Conservation (phyloP, 1,140 invertebrate species). For the Chrysomallon squamiferum region DNA sequence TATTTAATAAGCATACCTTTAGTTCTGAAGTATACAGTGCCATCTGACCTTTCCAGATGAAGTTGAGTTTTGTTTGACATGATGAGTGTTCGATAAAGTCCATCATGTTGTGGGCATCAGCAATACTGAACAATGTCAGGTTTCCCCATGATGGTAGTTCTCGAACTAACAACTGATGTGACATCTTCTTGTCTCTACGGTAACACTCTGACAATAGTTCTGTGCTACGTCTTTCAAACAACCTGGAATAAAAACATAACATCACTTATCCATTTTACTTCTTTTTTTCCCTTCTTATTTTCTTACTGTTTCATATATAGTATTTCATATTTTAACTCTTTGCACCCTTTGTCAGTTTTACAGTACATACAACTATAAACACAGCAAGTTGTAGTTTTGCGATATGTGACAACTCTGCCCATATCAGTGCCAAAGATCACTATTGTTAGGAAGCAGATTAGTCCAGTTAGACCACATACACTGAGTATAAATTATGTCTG, state of each 20-base stretch:
- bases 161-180: constrained; percentile 45
- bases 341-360: neutral
- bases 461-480: too few species aligned
- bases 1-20: constrained; percentile 48
- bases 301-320: too few species aligned
- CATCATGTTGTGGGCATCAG: constrained; percentile 51
- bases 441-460: too few species aligned
- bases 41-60: constrained; percentile 60
- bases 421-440: too few species aligned
- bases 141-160: constrained; percentile 40
- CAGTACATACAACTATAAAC: too few species aligned
- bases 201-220: constrained; percentile 57
- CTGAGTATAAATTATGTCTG: too few species aligned
- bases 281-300: too few species aligned
- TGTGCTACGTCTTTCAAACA: constrained; percentile 54
- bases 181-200: constrained; percentile 40
- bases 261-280: neutral
- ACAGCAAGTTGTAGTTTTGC: too few species aligned
- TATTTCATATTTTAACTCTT: neutral
- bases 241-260: constrained; percentile 31
- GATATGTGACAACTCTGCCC: too few species aligned
- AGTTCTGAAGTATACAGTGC: constrained; percentile 52
- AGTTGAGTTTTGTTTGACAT: constrained; percentile 58
- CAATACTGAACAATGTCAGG: constrained; percentile 48
- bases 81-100: constrained; percentile 57